phyloP scores from a whole-genome alignment of 53 echinoderm and acorn worm genomes.

The Echinometra lucunter region DNA sequence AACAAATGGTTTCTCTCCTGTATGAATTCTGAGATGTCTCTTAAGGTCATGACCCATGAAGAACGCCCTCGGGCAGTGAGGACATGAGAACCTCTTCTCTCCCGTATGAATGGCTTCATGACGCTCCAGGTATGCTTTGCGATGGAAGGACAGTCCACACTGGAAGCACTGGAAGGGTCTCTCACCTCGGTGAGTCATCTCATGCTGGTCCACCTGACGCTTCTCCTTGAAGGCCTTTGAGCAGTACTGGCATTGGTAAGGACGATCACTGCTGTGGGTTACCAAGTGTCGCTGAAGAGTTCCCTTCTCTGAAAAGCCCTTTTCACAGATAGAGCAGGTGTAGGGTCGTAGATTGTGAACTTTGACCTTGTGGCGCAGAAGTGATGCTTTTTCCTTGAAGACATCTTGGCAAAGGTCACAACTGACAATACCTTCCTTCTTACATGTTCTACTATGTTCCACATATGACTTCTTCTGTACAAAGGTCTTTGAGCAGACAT shows the following conservation, averaged over 20 bases:
- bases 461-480: neutral
- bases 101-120: conserved; percentile 68
- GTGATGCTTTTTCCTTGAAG: neutral
- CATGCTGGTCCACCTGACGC: conserved; percentile 59
- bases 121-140: conserved; percentile 11
- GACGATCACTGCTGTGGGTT: conserved; percentile 46
- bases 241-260: conserved; percentile 46
- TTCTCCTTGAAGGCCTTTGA: conserved; percentile 59
- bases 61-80: conserved; percentile 42
- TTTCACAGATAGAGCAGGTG: conserved; percentile 7
- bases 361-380: conserved; percentile 27
- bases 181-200: conserved; percentile 57
- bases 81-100: conserved; percentile 43
- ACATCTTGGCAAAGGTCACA: conserved; percentile 29
- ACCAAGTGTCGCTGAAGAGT: conserved; percentile 8
- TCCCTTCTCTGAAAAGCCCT: conserved; percentile 24
- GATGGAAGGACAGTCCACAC: conserved; percentile 60
- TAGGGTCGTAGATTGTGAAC: conserved; percentile 38
- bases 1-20: conserved; percentile 58
- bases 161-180: conserved; percentile 56
- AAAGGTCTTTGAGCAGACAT: conserved; percentile 42
- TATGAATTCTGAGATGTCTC: conserved; percentile 60
- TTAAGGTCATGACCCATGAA: conserved; percentile 51
- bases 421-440: neutral
- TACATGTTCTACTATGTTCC: conserved; percentile 7